phyloP scores from a whole-genome alignment of 2,888 invertebrate genomes.

The Dorcus hopei region DNA sequence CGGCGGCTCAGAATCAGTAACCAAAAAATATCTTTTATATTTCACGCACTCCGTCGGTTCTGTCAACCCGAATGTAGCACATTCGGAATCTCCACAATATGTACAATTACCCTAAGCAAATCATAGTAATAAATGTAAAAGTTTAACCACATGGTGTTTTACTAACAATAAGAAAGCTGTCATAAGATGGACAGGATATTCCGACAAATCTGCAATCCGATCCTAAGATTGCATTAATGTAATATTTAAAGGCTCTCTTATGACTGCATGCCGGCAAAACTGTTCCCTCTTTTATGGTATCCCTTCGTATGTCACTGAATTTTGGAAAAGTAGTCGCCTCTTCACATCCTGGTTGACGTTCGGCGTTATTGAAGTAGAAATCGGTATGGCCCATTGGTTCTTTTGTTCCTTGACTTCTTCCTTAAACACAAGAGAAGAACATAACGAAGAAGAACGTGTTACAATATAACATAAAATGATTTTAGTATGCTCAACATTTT shows the following conservation, averaged over 20 bases:
- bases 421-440: conserved; percentile 24
- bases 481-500: too few relatives aligned
- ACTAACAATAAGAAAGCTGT: conserved; percentile 35
- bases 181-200: conserved; percentile 39
- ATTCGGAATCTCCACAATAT: conserved; percentile 33
- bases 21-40: conserved; percentile 39
- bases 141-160: neutral
- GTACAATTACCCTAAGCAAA: conserved; percentile 36
- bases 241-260: conserved; percentile 48
- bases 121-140: neutral
- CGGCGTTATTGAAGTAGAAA: conserved; percentile 47
- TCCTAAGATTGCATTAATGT: conserved; percentile 42
- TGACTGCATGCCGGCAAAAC: conserved; percentile 48
- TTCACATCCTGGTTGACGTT: conserved; percentile 45
- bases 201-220: conserved; percentile 45
- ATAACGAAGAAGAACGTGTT: too few relatives aligned
- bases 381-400: conserved; percentile 45
- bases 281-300: conserved; percentile 38
- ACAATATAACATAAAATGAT: too few relatives aligned
- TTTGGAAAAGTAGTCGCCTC: conserved; percentile 31
- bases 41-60: conserved; percentile 29
- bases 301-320: conserved; percentile 36
- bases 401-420: conserved; percentile 43
- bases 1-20: conserved; percentile 38
- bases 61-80: conserved; percentile 40